These are phyloP conservation scores for Acanthosepion esculentum DNA, from an alignment of 2,888 invertebrate species.

Conservation along the genomic window DNA sequence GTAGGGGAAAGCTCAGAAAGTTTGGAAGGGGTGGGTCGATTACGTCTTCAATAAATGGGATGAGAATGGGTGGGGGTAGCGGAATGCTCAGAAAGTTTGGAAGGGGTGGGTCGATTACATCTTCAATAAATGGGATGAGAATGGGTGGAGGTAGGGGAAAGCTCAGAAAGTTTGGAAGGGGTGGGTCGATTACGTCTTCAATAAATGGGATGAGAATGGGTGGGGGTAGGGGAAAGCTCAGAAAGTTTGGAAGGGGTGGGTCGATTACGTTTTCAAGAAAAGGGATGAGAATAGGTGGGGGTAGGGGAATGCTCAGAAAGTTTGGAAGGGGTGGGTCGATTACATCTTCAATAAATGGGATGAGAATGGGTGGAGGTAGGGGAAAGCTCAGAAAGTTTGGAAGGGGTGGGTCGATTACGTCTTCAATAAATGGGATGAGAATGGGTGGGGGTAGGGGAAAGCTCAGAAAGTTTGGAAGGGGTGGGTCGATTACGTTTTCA, in stretches of 20 bases:
- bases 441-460: rapidly evolving
- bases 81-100: not conserved
- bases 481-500: rapidly evolving
- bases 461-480: not conserved
- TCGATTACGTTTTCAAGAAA: not conserved
- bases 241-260: not conserved
- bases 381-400: no score
- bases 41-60: no score
- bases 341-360: no score
- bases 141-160: not conserved
- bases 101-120: not conserved
- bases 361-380: no score
- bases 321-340: not conserved
- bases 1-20: not conserved
- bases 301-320: not conserved
- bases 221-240: not conserved
- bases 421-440: rapidly evolving
- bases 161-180: not conserved
- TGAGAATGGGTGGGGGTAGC: not conserved
- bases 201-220: not conserved
- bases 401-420: not conserved
- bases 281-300: no score
- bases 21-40: not conserved
- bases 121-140: no score
- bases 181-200: not conserved